Conservation (phyloP, 2,888 invertebrate genomes). For the Pantelozetes paolii region DNA sequence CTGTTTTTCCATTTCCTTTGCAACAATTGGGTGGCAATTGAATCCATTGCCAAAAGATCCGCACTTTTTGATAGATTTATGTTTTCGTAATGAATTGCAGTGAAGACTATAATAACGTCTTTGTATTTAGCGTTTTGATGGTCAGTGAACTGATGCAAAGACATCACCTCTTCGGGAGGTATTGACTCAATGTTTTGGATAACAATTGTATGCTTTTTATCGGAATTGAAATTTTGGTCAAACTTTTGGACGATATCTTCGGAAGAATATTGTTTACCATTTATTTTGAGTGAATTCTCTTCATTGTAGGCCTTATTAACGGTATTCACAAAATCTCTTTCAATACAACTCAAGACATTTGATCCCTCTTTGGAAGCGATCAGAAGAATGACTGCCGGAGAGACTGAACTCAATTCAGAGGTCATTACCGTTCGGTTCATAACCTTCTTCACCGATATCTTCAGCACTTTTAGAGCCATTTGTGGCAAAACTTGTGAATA, state of each 20-base stretch:
- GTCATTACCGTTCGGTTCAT: background rate
- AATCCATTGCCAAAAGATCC: background rate
- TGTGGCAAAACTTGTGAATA: constrained; percentile 19
- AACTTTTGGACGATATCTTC: constrained; percentile 23
- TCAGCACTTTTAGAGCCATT: background rate
- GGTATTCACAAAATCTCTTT: constrained; percentile 3
- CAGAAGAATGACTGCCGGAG: constrained; percentile 13
- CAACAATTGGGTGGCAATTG: constrained; percentile 11
- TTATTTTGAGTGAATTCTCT: background rate
- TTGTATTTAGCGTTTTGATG: constrained; percentile 23
- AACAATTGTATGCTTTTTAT: constrained; percentile 16
- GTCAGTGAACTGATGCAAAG: constrained; percentile 35
- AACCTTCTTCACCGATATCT: background rate
- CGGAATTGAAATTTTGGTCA: background rate
- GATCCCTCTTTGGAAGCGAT: constrained; percentile 8
- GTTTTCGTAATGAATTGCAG: background rate
- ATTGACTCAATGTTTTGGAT: constrained; percentile 18
- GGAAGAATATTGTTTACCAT: constrained; percentile 16
- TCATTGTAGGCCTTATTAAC: constrained; percentile 21
- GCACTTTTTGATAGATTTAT: background rate
- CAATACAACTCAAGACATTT: constrained; percentile 10
- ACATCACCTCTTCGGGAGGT: background rate
- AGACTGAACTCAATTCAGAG: background rate
- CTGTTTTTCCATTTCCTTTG: constrained; percentile 18
- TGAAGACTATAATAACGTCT: background rate